Evolutionary conservation across 2,113 vertebrate genomes (phyloP), one percentile per base, ranked within the genome.

Genomic region (Polypterus senegalus): DNA sequence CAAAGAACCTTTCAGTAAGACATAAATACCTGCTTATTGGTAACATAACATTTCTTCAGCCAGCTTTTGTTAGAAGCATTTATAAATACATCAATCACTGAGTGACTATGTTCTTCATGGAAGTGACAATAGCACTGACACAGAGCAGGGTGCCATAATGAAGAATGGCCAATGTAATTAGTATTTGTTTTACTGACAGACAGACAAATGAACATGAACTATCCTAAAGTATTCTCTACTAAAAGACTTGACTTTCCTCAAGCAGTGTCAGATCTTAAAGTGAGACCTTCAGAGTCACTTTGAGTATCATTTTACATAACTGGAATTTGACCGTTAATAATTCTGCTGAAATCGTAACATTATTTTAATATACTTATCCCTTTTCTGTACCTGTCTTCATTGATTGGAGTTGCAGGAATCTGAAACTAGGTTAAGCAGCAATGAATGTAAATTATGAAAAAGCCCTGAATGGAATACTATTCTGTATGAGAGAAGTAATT

Each of bases 161-260:
- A 84, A 65, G 65, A 79, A 80, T 74, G 70, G 65, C 71, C 67
- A 69, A 61, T 59, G 47, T 77, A 81, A 79, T 81, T 78, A 71
- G 66, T 79, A 71, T 76, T 75, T 85, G 69, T 68, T 66, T 76
- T 79, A 76, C 67, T 48, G 64, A 77, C 69, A 75, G 63, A 69
- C 68, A 71, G 65, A 69, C 11, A n/a, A 27, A 56, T 66, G 76
- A 73, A 73, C 75, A 73, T 66, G 76, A 66, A 61, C 69, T 70
- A 71, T 72, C 73, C 67, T 70, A 76, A 65, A 61, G 69, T 57
- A 77, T 70, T 57, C 63, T 72, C 61, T 77, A 77, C 67, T 83
- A 81, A 82, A 76, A 81, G 66, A 48, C n/a, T 47, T 9, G 27
- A 27, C 27, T 27, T 27, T 27, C 27, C 27, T 27, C 27, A 27